Evolutionary conservation across 1,140 invertebrate species (phyloP).

Genomic region (Eriosoma lanigerum): DNA sequence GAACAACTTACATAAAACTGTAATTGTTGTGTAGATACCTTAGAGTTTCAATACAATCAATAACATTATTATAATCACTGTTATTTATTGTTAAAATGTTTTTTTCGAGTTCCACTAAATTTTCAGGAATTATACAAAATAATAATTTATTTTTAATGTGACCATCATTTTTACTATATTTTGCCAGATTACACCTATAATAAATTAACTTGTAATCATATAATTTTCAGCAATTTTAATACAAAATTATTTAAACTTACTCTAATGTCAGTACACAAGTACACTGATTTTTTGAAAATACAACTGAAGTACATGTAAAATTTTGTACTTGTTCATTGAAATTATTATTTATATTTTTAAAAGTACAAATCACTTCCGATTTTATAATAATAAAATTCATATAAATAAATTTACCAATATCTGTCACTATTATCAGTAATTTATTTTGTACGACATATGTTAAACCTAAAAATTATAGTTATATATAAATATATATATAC

Average conservation of each 20-base stretch:
- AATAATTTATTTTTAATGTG: slow-evolving; percentile 36
- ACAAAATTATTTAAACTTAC: slow-evolving; percentile 18
- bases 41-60: slow-evolving; percentile 44
- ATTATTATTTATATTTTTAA: slow-evolving; percentile 11
- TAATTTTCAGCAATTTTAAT: neutral
- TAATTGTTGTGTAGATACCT: neutral
- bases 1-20: neutral
- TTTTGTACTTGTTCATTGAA: slow-evolving; percentile 40
- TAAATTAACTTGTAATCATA: neutral
- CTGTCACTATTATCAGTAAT: slow-evolving; percentile 23
- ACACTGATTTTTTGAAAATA: slow-evolving; percentile 45
- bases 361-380: neutral
- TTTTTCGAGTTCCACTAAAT: slow-evolving; percentile 30
- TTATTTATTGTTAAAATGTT: slow-evolving; percentile 37
- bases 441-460: slow-evolving; percentile 12
- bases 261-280: slow-evolving; percentile 36
- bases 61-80: slow-evolving; percentile 20
- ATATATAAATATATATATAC: neutral
- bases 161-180: slow-evolving; percentile 42
- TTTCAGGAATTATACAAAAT: slow-evolving; percentile 47
- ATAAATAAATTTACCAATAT: slow-evolving; percentile 35
- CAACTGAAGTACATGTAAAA: slow-evolving; percentile 40
- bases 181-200: slow-evolving; percentile 24
- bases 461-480: slow-evolving; percentile 26
- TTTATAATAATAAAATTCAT: neutral